Percentiles rank a stretch among this genome's conserved stretches.
These are phyloP conservation scores for Amazona finschi DNA, from an alignment of 2,797 vertebrate species.

Conservation along the genomic window DNA sequence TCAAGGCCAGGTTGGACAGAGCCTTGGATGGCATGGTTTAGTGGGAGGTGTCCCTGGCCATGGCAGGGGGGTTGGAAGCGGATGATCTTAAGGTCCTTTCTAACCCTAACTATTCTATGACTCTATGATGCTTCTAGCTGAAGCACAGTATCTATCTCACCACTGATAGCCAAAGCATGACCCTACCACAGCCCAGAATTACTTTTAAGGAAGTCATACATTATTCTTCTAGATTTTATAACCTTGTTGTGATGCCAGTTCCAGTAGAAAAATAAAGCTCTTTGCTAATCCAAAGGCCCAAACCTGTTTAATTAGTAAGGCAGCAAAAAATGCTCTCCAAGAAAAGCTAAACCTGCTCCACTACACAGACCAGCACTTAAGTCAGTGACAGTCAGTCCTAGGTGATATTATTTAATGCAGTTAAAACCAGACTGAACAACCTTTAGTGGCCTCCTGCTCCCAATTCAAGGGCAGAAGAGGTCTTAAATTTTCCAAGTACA, in stretches of 20 bases:
- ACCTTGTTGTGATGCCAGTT: not conserved
- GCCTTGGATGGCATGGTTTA: no score
- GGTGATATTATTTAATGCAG: not conserved
- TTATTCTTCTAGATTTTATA: conserved; percentile 2
- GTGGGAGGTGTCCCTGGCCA: no score
- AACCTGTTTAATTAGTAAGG: conserved; percentile 27
- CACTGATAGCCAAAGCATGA: conserved; percentile 33
- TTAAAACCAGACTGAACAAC: conserved; percentile 32
- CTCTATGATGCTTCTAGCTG: not conserved
- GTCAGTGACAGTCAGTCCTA: conserved; percentile 18
- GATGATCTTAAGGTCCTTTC: no score
- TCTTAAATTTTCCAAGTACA: not conserved
- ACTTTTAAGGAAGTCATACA: not conserved
- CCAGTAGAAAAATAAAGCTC: conserved; percentile 3
- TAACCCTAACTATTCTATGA: no score
- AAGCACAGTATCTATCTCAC: not conserved
- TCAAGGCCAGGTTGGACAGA: no score
- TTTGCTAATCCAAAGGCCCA: conserved; percentile 17
- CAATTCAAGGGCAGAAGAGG: conserved; percentile 2
- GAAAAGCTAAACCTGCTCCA: conserved; percentile 48
- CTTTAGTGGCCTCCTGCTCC: not conserved
- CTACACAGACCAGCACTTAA: conserved; percentile 22
- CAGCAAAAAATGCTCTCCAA: conserved; percentile 40
- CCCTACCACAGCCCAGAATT: conserved; percentile 3
- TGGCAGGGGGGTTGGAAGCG: no score